These are phyloP conservation scores for Stegophylla sp. DNA, from an alignment of 2,888 invertebrate species.

Conservation along the genomic window DNA sequence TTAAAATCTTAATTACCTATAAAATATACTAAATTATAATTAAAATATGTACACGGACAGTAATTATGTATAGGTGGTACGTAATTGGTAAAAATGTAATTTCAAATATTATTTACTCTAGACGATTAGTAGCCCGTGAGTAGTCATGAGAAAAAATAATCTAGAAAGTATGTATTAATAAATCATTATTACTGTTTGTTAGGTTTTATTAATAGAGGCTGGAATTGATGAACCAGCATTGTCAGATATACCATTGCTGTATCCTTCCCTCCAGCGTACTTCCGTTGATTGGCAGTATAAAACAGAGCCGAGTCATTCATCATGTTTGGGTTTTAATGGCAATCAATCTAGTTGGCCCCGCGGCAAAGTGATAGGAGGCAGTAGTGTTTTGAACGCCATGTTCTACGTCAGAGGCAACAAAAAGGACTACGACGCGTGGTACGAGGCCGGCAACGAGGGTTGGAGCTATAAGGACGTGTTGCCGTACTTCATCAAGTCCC, in stretches of 20 bases:
- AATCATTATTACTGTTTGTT: neutral
- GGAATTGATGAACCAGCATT: conserved; percentile 77
- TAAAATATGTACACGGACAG: too few species aligned
- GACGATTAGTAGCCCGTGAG: neutral
- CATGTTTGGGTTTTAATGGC: conserved; percentile 68
- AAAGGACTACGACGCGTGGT: conserved; percentile 87
- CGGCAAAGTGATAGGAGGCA: conserved; percentile 73
- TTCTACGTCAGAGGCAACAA: conserved; percentile 84
- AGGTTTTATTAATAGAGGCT: conserved; percentile 79
- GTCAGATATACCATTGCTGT: conserved; percentile 76
- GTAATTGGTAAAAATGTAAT: neutral
- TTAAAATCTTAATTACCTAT: too few species aligned
- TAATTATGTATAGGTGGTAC: neutral
- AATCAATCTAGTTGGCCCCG: conserved; percentile 66
- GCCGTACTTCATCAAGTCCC: conserved; percentile 80
- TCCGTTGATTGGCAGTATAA: conserved; percentile 83
- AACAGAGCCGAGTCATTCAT: conserved; percentile 72
- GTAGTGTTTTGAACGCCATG: conserved; percentile 88
- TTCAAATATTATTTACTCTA: neutral
- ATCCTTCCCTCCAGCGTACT: conserved; percentile 75
- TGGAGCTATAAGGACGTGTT: conserved; percentile 81
- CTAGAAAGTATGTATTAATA: conserved; percentile 3
- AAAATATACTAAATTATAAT: too few species aligned
- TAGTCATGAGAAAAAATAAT: neutral
- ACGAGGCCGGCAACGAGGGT: conserved; percentile 71